Evolutionary conservation across 2,888 invertebrate genomes (phyloP).

Genomic region (Cremastinae sp.): DNA sequence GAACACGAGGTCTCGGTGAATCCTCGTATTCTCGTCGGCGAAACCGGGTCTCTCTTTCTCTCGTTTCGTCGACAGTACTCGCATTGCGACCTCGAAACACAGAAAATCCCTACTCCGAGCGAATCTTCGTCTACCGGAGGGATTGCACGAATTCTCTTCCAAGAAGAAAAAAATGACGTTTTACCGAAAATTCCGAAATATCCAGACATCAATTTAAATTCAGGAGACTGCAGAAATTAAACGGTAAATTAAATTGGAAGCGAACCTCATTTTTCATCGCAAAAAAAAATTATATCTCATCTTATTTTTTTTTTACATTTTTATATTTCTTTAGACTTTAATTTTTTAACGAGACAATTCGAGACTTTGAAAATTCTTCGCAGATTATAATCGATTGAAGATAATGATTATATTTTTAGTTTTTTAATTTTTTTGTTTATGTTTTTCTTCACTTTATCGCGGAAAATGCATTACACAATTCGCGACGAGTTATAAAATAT

Average conservation of each 20-base stretch:
- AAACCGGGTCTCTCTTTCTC: constrained; percentile 67
- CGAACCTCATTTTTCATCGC: too few species aligned
- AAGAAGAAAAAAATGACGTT: constrained; percentile 2
- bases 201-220: too few species aligned
- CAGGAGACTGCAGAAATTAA: too few species aligned
- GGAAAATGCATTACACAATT: not conserved
- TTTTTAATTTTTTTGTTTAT: not conserved
- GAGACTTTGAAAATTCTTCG: too few species aligned
- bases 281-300: too few species aligned
- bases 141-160: constrained; percentile 43
- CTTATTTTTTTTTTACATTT: too few species aligned
- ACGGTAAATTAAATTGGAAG: too few species aligned
- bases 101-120: constrained; percentile 70
- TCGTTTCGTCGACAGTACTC: constrained; percentile 69
- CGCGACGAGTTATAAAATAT: not conserved
- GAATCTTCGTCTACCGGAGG: constrained; percentile 34
- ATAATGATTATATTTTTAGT: too few species aligned
- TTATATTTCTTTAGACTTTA: too few species aligned
- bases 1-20: constrained; percentile 27
- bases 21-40: constrained; percentile 31
- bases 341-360: too few species aligned
- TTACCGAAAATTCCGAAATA: constrained; percentile 4
- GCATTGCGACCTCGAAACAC: constrained; percentile 74
- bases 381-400: too few species aligned
- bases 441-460: not conserved